Conservation (phyloP, 1,140 invertebrate genomes). For the Drosophila fuyamai region DNA sequence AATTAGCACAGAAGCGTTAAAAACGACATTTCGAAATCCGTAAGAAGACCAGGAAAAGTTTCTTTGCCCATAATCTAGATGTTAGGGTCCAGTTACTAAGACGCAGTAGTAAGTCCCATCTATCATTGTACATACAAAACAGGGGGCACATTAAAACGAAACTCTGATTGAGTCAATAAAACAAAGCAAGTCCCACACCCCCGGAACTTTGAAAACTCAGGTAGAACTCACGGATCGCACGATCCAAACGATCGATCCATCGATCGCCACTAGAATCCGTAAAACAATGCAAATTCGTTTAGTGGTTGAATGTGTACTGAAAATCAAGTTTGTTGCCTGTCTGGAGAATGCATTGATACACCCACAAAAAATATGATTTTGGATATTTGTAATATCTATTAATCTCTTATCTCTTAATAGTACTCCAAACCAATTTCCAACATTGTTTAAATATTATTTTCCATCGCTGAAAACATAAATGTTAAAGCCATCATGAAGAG, state of each 20-base stretch:
- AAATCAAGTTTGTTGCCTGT: background rate
- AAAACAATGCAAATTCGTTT: slow-evolving; percentile 44
- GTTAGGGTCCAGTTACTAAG: slow-evolving; percentile 25
- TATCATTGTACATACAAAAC: slow-evolving; percentile 30
- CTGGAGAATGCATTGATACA: background rate
- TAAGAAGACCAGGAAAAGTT: slow-evolving; percentile 25
- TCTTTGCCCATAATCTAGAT: slow-evolving; percentile 43
- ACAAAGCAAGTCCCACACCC: background rate
- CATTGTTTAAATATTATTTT: too few species aligned
- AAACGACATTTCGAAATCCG: slow-evolving; percentile 38
- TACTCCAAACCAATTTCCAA: too few species aligned
- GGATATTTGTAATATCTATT: background rate
- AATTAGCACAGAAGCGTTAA: slow-evolving; percentile 51
- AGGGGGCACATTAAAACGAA: slow-evolving; percentile 3
- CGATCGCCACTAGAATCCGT: slow-evolving; percentile 21
- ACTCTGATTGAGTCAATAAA: slow-evolving; percentile 14
- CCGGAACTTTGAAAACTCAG: slow-evolving; percentile 15
- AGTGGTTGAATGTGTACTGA: slow-evolving; percentile 4
- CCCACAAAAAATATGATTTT: background rate
- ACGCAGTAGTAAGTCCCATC: slow-evolving; percentile 5
- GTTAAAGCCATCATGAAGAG: too few species aligned
- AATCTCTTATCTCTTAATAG: too few species aligned
- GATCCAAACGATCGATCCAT: background rate
- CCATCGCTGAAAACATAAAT: too few species aligned
- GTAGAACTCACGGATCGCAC: slow-evolving; percentile 1